Base-by-base conservation (phyloP, 2,797 vertebrate species). In the Botia almorhae region DNA sequence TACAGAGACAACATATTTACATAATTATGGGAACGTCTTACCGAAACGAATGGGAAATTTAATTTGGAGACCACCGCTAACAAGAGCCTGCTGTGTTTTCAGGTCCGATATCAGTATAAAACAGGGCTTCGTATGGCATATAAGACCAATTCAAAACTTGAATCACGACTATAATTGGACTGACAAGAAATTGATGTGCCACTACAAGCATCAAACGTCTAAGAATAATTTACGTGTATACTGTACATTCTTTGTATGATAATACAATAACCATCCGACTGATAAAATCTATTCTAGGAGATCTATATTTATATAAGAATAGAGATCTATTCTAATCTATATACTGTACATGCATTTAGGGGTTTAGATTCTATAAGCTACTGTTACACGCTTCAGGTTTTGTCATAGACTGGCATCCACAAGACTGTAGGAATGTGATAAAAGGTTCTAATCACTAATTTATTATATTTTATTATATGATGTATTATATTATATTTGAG, bases 1-100 rank as follows among this genome's bases (percentile, higher is more conserved):
- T 90, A 91, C 86, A 87, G 87, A 85, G 91, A 90, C 91, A 91
- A 91, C 91, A 91, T 91, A 93, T 94, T 94, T 93, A 92, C 92
- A 93, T 60, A 6, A 60, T 60, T 26, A 14, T 26, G 58, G 26
- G 23, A 60, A 26, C 13, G 21, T 60, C 23, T 60, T 26, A 60
- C 58, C 26, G 23, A 26, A 13, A 60, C 26, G 21, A 60, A 60
- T 60, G 11, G 23, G 58, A 60, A 21, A 58, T 58, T 21, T 60
- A 14, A 58, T 58, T 58, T 12, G 10, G 55, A 58, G 50, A 16
- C 48, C 16, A 51, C 19, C 10, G 19, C 7, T 21, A 58, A 58
- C 19, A 58, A 58, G 19, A 21, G 19, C 55, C 55, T 23, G 10
- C 55, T 58, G 10, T 23, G 19, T 12, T 58, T 58, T 23, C n/a